These are phyloP conservation scores for Acinonyx jubatus DNA, from an alignment of 2,113 vertebrate species.

Conservation along the genomic window DNA sequence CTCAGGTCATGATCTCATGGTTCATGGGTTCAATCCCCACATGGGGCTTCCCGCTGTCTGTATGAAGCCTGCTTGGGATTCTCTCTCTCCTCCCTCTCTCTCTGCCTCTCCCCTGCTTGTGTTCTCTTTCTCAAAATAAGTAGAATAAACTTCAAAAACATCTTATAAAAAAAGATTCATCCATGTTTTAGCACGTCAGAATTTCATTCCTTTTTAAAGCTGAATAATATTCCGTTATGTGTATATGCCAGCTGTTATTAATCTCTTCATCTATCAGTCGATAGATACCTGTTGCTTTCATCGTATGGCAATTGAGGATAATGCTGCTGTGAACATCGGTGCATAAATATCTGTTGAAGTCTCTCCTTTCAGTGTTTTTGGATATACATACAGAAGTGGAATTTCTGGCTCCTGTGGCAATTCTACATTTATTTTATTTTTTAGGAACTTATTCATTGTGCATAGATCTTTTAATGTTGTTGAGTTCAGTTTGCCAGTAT, in stretches of 20 bases:
- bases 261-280: neutral
- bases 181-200: neutral
- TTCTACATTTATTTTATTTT: neutral
- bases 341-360: neutral
- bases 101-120: no score
- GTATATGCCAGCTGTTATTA: neutral
- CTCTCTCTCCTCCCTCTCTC: no score
- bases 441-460: neutral
- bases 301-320: neutral
- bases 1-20: no score
- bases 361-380: neutral
- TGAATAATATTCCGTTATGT: neutral
- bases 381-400: neutral
- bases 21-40: no score
- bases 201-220: neutral
- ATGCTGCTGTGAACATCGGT: neutral
- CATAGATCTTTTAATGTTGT: neutral
- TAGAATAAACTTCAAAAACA: no score
- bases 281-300: neutral
- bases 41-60: no score
- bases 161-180: neutral
- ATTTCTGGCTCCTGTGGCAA: neutral
- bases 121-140: no score
- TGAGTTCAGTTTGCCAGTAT: neutral
- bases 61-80: no score